phyloP scores from a whole-genome alignment of 2,888 invertebrate genomes.

The Leptopterna dolabrata region DNA sequence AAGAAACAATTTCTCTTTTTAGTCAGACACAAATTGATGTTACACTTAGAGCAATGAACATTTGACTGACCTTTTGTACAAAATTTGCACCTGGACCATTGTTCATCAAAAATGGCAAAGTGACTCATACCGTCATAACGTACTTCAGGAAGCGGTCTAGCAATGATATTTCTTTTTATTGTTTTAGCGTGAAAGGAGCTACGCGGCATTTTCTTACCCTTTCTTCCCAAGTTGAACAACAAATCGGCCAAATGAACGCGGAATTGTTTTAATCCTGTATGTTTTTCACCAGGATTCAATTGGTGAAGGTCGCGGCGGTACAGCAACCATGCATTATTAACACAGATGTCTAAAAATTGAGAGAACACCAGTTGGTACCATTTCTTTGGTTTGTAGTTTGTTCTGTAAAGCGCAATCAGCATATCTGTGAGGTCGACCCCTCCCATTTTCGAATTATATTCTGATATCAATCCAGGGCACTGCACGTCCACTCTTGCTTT shows the following conservation, averaged over 20 bases:
- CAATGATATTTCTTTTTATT: neutral
- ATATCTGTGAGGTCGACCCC: constrained; percentile 55
- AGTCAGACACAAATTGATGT: constrained; percentile 52
- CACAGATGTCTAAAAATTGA: neutral
- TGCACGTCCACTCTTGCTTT: constrained; percentile 42
- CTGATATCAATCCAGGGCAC: constrained; percentile 38
- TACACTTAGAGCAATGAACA: constrained; percentile 44
- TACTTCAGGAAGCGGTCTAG: constrained; percentile 37
- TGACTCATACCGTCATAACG: constrained; percentile 47
- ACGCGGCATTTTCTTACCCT: neutral
- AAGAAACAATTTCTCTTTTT: constrained; percentile 52
- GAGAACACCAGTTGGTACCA: neutral
- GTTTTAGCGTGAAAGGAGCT: neutral
- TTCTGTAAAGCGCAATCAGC: constrained; percentile 52
- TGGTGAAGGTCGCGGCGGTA: constrained; percentile 44
- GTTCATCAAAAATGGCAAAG: constrained; percentile 21
- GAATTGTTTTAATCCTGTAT: constrained; percentile 28
- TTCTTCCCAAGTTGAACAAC: neutral
- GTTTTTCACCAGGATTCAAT: constrained; percentile 33
- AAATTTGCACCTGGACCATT: constrained; percentile 28
- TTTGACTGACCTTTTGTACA: constrained; percentile 24
- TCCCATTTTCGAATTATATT: constrained; percentile 56
- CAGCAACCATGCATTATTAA: constrained; percentile 34
- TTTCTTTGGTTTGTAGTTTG: neutral
- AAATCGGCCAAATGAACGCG: constrained; percentile 21